These are phyloP conservation scores for Cynoglossus semilaevis DNA, from an alignment of 2,113 vertebrate genomes.

Conservation along the genomic window DNA sequence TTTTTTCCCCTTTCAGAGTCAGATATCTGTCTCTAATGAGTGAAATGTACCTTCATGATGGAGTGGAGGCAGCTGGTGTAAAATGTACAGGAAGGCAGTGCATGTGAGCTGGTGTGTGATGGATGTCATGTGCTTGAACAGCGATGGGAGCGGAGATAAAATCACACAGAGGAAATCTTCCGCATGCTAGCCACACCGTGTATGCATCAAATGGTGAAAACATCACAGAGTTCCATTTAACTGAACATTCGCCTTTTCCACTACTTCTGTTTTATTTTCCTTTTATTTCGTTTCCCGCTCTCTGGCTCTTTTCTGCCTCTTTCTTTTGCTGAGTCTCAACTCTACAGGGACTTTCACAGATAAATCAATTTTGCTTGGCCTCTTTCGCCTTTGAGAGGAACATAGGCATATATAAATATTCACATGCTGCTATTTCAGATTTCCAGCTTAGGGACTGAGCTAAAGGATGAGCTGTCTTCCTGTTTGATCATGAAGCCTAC, in stretches of 20 bases:
- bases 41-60: constrained; percentile 49
- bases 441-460: constrained; percentile 64
- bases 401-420: constrained; percentile 71
- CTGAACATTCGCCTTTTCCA: constrained; percentile 7
- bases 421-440: constrained; percentile 69
- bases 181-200: constrained; percentile 10
- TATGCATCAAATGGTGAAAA: constrained; percentile 21
- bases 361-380: constrained; percentile 70
- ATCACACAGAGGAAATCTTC: constrained; percentile 7
- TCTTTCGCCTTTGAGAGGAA: constrained; percentile 64
- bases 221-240: constrained; percentile 18
- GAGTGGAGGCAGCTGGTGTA: constrained; percentile 33
- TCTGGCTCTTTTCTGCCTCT: constrained; percentile 24
- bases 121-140: constrained; percentile 12
- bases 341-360: constrained; percentile 62
- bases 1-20: constrained; percentile 39
- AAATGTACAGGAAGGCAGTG: constrained; percentile 33
- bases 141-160: constrained; percentile 23
- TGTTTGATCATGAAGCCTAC: constrained; percentile 64
- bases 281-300: constrained; percentile 29
- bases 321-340: constrained; percentile 54
- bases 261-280: constrained; percentile 3
- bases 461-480: constrained; percentile 58
- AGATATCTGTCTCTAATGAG: constrained; percentile 45
- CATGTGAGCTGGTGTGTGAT: constrained; percentile 36